These are phyloP conservation scores for Scarus forsteni DNA, from an alignment of 2,797 vertebrate genomes.

Conservation along the genomic window DNA sequence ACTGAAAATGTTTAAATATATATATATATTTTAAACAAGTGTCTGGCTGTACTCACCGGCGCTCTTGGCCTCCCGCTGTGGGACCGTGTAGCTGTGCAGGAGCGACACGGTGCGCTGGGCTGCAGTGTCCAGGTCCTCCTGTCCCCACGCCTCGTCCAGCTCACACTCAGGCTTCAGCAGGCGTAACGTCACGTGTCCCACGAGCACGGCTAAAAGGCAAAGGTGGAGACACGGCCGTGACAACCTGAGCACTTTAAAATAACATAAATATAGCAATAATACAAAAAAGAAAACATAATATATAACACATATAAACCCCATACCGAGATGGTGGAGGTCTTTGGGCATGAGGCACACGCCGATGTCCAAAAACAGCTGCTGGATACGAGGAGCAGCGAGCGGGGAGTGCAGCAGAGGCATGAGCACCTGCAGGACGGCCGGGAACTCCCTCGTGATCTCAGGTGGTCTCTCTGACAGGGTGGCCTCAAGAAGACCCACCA, in stretches of 20 bases:
- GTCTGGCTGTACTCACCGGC: conserved; percentile 64
- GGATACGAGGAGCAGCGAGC: conserved; percentile 90
- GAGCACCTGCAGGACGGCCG: conserved; percentile 87
- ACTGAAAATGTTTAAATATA: too few relatives aligned
- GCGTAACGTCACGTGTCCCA: conserved; percentile 94
- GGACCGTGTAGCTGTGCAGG: conserved; percentile 89
- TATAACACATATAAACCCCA: background rate
- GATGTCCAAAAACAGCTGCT: conserved; percentile 88
- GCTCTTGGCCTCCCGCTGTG: conserved; percentile 83
- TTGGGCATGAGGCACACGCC: conserved; percentile 91
- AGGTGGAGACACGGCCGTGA: background rate
- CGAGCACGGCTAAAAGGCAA: conserved; percentile 84
- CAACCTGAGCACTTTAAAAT: background rate
- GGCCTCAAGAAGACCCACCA: conserved; percentile 88
- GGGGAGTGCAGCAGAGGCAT: conserved; percentile 93
- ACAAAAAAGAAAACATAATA: too few relatives aligned
- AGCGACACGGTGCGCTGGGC: conserved; percentile 87
- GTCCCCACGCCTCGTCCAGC: conserved; percentile 91
- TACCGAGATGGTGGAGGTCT: conserved; percentile 89
- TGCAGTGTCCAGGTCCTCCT: conserved; percentile 91
- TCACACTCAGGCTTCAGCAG: conserved; percentile 93
- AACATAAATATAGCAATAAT: too few relatives aligned
- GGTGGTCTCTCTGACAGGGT: conserved; percentile 85
- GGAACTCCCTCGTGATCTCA: conserved; percentile 91
- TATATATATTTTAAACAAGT: too few relatives aligned